Percentiles rank a stretch among this genome's conserved stretches.
Conservation (phyloP, 2,113 vertebrate genomes). For the Hemiscyllium ocellatum region DNA sequence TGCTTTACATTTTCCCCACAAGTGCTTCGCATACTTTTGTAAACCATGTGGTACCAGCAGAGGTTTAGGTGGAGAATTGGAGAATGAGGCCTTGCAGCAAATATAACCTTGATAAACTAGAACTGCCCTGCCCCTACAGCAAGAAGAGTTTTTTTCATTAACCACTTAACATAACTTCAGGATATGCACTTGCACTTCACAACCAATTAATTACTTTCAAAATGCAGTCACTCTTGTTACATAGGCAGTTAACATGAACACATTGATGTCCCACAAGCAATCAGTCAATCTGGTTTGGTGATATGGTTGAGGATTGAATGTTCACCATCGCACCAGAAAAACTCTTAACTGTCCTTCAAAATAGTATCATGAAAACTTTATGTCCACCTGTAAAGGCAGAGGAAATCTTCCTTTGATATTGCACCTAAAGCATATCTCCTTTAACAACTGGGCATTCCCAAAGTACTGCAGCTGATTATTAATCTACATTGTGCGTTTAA, state of each 20-base stretch:
- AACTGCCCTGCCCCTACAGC: background rate
- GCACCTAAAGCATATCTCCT: background rate
- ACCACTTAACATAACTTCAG: background rate
- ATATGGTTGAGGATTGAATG: background rate
- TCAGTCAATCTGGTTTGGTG: background rate
- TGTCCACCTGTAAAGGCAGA: background rate
- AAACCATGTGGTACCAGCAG: background rate
- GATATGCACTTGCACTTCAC: background rate
- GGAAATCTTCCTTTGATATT: background rate
- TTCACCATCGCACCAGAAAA: background rate
- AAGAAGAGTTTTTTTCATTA: background rate
- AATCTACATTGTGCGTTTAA: background rate
- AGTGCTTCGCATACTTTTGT: background rate
- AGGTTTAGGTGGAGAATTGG: background rate
- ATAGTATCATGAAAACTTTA: background rate
- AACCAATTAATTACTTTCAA: background rate
- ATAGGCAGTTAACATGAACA: background rate
- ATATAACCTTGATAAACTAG: background rate
- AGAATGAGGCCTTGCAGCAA: background rate
- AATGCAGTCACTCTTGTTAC: background rate
- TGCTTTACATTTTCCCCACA: background rate
- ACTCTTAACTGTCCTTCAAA: background rate
- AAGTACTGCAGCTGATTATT: background rate
- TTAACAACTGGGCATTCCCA: background rate
- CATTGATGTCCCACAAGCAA: background rate